phyloP scores from a whole-genome alignment of 1,140 invertebrate genomes.

The Cyclina sinensis region DNA sequence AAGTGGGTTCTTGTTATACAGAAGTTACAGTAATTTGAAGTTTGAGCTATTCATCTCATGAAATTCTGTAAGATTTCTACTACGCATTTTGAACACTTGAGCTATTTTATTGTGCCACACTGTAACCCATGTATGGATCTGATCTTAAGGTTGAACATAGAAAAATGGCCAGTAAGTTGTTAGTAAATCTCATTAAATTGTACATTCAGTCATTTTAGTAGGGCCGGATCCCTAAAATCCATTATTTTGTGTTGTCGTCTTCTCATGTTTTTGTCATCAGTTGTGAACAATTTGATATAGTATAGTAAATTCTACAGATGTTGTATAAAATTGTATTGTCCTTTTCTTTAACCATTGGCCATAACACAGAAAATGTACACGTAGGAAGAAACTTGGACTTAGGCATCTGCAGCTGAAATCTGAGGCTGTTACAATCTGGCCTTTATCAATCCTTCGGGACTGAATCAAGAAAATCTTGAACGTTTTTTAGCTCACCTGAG shows the following conservation, averaged over 20 bases:
- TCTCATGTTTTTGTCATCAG: constrained; percentile 53
- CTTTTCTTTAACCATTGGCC: neutral
- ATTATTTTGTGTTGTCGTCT: constrained; percentile 29
- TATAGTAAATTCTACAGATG: constrained; percentile 68
- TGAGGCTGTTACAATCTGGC: too few species aligned
- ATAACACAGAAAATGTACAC: too few species aligned
- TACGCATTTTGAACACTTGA: neutral
- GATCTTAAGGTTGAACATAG: neutral
- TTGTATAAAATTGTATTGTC: constrained; percentile 55
- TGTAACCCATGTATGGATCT: neutral
- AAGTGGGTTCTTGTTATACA: too few species aligned
- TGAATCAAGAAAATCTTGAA: too few species aligned
- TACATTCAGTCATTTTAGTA: constrained; percentile 47
- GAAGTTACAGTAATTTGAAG: too few species aligned
- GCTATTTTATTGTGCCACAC: neutral
- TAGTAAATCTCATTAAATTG: constrained; percentile 43
- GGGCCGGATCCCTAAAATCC: constrained; percentile 54
- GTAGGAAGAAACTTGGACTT: too few species aligned
- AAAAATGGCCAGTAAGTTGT: constrained; percentile 32
- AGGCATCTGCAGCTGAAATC: too few species aligned
- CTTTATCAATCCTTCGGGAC: too few species aligned
- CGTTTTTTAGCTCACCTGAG: too few species aligned
- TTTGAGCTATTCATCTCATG: too few species aligned
- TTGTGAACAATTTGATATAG: constrained; percentile 65
- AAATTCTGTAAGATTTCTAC: too few species aligned